phyloP scores from a whole-genome alignment of 2,797 vertebrate species.

The Rhinella marina region DNA sequence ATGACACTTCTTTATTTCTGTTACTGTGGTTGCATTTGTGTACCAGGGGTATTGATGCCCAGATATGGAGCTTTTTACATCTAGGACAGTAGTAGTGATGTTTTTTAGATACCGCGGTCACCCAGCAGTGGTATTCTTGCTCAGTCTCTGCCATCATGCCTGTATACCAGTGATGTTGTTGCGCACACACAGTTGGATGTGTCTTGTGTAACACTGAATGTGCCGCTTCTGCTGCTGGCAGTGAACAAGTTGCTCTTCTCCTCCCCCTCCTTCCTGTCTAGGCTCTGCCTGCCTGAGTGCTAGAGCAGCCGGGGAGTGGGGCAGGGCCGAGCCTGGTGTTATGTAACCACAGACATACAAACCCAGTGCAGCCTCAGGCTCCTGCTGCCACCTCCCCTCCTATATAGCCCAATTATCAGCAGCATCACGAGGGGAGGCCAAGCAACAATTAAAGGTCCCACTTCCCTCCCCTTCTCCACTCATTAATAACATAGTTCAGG shows the following conservation, averaged over 20 bases:
- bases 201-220: neutral
- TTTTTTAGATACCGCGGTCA: neutral
- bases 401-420: constrained; percentile 52
- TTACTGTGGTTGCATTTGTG: neutral
- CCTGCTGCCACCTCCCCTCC: constrained; percentile 53
- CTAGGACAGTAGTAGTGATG: neutral
- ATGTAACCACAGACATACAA: constrained; percentile 45
- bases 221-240: constrained; percentile 19
- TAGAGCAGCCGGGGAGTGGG: neutral
- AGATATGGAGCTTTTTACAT: neutral
- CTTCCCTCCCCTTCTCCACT: constrained; percentile 11
- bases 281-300: constrained; percentile 19
- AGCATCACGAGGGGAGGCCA: constrained; percentile 42
- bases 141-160: neutral
- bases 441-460: constrained; percentile 31
- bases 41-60: neutral
- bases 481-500: constrained; percentile 57
- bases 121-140: neutral
- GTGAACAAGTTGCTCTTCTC: constrained; percentile 31
- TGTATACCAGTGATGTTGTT: neutral
- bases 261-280: constrained; percentile 58
- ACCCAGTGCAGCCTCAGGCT: constrained; percentile 44
- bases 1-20: neutral
- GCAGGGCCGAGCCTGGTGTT: constrained; percentile 3
- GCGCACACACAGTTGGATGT: neutral